Evolutionary conservation across 2,113 vertebrate species (phyloP), one percentile per base, ranked within the genome.

Genomic region (Enhydra lutris): DNA sequence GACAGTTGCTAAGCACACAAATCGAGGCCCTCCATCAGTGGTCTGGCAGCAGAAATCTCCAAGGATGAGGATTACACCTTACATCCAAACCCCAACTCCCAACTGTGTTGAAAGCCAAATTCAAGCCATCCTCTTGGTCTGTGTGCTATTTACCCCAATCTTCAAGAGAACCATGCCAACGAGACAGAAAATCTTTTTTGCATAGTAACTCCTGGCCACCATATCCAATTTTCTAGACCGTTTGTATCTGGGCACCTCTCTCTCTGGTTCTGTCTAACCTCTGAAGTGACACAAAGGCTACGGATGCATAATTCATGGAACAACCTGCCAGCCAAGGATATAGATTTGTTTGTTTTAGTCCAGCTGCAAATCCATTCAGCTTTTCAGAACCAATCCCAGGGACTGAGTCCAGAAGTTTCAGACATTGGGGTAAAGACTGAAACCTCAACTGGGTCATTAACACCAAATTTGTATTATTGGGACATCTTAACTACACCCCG

Each of bases 351-450:
- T 97, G 95, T 95, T 89, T 96, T 89, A 94, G 69, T 83, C 59
- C 91, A 95, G 90, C 80, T 96, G 95, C 92, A 98, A 98, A 98
- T 83, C 71, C 88, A 92, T 94, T 96, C 90, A 96, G 67, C 36
- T 93, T 89, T 96, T 95, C 80, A 97, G 81, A 96, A 63, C 65
- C 92, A 94, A 90, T 82, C 34, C 47, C 79, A 91, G 42, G 31
- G 55, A 92, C 34, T 50, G 61, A 26, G 95, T 95, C 81, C 92
- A 97, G 84, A 96, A 96, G 79, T 95, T 95, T 78, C 69, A 80
- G 63, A 83, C 57, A 93, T 71, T 52, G 69, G 83, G 52, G 87
- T 94, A 89, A 97, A 97, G 96, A 84, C 9, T 57, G 36, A 88
- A 97, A 92, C 52, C 65, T 94, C 83, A 78, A 63, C 63, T 92